Evolutionary conservation across 2,888 invertebrate genomes (phyloP), one percentile per base, ranked within the genome.

Genomic region (Petrophora chlorosata): DNA sequence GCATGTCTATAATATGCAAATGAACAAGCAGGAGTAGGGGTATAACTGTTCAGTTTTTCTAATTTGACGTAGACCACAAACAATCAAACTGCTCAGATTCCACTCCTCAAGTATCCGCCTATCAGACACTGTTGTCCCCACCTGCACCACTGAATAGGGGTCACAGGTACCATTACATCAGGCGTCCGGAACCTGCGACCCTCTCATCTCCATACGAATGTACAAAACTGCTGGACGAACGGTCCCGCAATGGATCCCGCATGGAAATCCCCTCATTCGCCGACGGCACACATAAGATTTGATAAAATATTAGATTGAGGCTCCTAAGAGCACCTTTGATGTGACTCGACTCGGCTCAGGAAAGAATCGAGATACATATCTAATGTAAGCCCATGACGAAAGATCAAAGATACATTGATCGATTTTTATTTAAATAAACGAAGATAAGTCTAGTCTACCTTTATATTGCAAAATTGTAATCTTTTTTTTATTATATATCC

Each of bases 141-240:
- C 46, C 46, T 46, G 46, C 16, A 39, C 26, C 45, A 8, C 13
- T 32, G 38, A 19, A 33, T 26, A 16, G 40, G 9, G 40, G 47
- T 35, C 34, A 14, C 19, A 25, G 25, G 29, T 9, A 12, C 28
- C 25, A 26, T 42, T 36, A 42, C 30, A 19, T 25, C 41, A 22
- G 14, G 19, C n/a, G 14, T 25, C 33, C 40, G 35, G 28, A 47
- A 17, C 30, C 12, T 16, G 42, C 39, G 39, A 43, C 29, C 44
- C 34, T 10, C 47, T 53, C 51, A 53, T 60, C 49, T 53, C 39
- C 60, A 60, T 60, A 46, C 42, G 33, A 56, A 60, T 56, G 60
- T 47, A 25, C 34, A 14, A 25, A 41, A 43, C 36, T 40, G 55
- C 43, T 36, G 59, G 42, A 38, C 36, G 36, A 10, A 10, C 25